A percentile compares a stretch with the other conserved stretches of the same genome.
phyloP scores from a whole-genome alignment of 2,113 vertebrate species.

The Halichoeres trimaculatus region DNA sequence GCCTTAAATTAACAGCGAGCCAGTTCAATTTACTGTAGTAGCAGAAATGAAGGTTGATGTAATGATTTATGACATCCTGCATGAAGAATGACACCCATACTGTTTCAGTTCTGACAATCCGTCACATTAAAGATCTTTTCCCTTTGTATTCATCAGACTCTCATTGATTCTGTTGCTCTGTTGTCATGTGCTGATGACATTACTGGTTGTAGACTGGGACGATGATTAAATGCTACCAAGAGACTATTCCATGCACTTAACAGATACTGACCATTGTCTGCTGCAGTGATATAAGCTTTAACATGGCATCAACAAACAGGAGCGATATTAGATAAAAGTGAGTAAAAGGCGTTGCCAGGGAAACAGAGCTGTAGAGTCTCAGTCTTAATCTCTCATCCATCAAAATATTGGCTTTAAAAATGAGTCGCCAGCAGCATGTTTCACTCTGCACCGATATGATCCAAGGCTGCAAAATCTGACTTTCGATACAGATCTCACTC shows the following conservation, averaged over 20 bases:
- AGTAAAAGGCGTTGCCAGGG: constrained; percentile 80
- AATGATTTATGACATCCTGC: background rate
- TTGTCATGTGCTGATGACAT: background rate
- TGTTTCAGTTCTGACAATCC: background rate
- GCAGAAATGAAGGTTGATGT: background rate
- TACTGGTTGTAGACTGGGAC: background rate
- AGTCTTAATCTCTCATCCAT: constrained; percentile 74
- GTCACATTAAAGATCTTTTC: background rate
- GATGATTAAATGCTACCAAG: constrained; percentile 18
- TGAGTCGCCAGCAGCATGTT: constrained; percentile 47
- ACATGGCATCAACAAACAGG: constrained; percentile 59
- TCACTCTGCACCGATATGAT: constrained; percentile 21
- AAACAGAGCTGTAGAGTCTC: constrained; percentile 76
- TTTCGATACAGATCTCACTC: constrained; percentile 15
- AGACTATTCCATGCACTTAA: constrained; percentile 30
- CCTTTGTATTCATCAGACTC: background rate
- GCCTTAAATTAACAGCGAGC: constrained; percentile 34
- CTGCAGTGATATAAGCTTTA: constrained; percentile 46
- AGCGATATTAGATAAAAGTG: constrained; percentile 70
- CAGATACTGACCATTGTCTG: constrained; percentile 32
- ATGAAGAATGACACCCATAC: background rate
- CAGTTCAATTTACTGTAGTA: background rate
- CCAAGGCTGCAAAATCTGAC: constrained; percentile 14
- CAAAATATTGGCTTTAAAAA: constrained; percentile 71
- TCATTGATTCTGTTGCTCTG: background rate